These are phyloP conservation scores for Cynocephalus volans DNA, from an alignment of 2,113 vertebrate species.

Conservation along the genomic window DNA sequence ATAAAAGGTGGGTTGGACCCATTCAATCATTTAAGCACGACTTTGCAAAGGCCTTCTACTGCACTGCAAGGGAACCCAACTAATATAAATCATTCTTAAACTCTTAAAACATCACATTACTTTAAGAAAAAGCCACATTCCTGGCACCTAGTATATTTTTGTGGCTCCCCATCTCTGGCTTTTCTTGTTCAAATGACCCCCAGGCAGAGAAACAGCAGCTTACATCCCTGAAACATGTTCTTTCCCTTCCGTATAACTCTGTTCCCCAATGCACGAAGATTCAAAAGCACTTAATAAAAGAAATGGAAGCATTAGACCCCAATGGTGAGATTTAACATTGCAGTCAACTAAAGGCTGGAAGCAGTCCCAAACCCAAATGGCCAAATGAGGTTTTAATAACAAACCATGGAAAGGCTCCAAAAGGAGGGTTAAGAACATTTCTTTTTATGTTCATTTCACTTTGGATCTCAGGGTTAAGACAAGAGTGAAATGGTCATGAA, in stretches of 20 bases:
- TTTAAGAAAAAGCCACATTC: not conserved
- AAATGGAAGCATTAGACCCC: conserved; percentile 25
- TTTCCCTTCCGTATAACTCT: not conserved
- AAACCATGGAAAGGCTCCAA: conserved; percentile 43
- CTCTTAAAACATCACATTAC: not conserved
- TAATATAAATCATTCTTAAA: not conserved
- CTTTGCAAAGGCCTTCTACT: not conserved
- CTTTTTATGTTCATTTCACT: not conserved
- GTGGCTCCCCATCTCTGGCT: not conserved
- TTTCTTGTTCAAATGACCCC: not conserved
- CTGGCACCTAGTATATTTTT: not conserved
- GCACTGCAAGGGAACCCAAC: not conserved
- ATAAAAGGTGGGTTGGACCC: not conserved
- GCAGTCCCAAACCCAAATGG: conserved; percentile 58
- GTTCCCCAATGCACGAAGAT: not conserved
- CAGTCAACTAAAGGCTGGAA: conserved; percentile 38
- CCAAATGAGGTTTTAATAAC: conserved; percentile 58
- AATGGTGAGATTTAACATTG: conserved; percentile 11
- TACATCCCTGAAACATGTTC: not conserved
- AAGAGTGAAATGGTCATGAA: not conserved
- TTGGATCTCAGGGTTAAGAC: conserved; percentile 9
- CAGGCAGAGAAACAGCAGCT: not conserved
- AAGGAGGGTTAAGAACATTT: not conserved
- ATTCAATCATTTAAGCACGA: accelerated
- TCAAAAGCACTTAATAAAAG: conserved; percentile 3